These are phyloP conservation scores for Tetragonula clypearis DNA, from an alignment of 1,140 invertebrate species.

Conservation along the genomic window DNA sequence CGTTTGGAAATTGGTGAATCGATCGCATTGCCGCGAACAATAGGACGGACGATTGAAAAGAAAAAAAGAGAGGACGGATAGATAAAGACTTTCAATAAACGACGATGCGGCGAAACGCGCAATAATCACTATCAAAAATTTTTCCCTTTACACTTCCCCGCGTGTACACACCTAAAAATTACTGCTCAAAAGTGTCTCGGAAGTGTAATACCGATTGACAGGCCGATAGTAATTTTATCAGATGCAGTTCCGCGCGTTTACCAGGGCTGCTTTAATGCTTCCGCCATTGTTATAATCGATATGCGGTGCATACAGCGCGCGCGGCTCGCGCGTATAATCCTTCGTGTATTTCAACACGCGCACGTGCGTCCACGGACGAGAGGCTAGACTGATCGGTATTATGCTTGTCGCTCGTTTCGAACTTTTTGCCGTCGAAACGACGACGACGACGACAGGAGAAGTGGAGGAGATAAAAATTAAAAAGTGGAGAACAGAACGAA, in stretches of 20 bases:
- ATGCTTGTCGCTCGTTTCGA: background rate
- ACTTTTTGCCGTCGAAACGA: background rate
- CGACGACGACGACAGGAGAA: too few species aligned
- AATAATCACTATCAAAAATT: background rate
- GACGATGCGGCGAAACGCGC: background rate
- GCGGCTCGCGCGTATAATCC: constrained; percentile 57
- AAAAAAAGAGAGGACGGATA: too few species aligned
- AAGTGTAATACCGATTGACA: constrained; percentile 67
- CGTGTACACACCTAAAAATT: background rate
- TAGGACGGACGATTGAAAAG: background rate
- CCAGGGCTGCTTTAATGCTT: constrained; percentile 56
- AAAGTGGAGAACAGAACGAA: background rate
- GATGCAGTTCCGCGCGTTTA: constrained; percentile 30
- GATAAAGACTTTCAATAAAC: background rate
- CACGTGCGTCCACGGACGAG: constrained; percentile 3
- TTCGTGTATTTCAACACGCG: constrained; percentile 22
- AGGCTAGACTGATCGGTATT: constrained; percentile 30
- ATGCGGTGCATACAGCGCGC: background rate
- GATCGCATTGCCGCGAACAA: too few species aligned
- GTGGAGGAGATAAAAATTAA: background rate
- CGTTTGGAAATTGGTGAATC: too few species aligned
- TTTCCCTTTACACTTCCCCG: background rate
- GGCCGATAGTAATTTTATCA: constrained; percentile 69
- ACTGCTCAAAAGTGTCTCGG: constrained; percentile 23
- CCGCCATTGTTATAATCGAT: constrained; percentile 68